phyloP scores from a whole-genome alignment of 2,888 invertebrate species.

The Napeogenes sylphis region DNA sequence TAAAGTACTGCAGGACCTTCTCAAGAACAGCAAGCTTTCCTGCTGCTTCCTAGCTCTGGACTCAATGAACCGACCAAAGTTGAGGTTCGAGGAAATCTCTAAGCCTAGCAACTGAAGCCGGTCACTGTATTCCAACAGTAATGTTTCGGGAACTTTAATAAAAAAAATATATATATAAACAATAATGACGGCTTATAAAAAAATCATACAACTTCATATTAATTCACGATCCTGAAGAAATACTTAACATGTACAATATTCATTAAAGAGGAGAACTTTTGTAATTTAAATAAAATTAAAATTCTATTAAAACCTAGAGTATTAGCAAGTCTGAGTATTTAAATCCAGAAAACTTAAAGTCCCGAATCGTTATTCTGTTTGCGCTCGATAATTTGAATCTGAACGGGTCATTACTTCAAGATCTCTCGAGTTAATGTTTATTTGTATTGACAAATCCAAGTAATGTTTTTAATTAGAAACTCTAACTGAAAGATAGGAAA shows the following conservation, averaged over 20 bases:
- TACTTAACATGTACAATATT: not conserved
- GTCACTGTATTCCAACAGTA: too few species aligned
- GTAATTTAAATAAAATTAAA: constrained; percentile 2
- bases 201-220: too few species aligned
- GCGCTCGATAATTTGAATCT: constrained; percentile 9
- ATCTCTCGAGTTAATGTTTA: constrained; percentile 8
- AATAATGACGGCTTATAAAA: too few species aligned
- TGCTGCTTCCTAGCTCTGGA: too few species aligned
- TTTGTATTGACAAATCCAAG: constrained; percentile 10
- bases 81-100: too few species aligned
- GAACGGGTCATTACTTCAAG: constrained; percentile 7
- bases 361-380: constrained; percentile 23
- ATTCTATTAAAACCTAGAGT: not conserved
- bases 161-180: too few species aligned
- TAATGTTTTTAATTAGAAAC: constrained; percentile 5
- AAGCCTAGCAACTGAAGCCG: too few species aligned
- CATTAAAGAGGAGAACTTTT: not conserved
- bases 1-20: too few species aligned
- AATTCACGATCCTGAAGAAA: too few species aligned
- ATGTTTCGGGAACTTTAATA: too few species aligned
- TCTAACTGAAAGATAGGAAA: not conserved
- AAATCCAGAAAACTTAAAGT: not conserved
- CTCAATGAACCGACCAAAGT: too few species aligned
- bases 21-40: too few species aligned
- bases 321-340: constrained; percentile 1